phyloP scores from a whole-genome alignment of 1,140 invertebrate species.

The Elysia chlorotica region DNA sequence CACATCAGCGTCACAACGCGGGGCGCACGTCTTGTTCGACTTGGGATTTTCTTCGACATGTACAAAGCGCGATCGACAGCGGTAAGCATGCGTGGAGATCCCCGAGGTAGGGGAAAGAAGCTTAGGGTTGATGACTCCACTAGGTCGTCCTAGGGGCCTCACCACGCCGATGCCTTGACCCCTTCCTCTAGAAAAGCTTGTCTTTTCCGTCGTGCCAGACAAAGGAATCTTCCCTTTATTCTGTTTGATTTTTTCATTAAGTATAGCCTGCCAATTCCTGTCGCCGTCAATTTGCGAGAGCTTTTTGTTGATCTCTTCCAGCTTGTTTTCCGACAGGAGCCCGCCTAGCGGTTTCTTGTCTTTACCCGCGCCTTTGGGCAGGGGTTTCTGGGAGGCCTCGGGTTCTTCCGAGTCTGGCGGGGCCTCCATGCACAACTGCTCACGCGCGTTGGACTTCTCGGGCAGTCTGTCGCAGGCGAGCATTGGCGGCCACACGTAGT shows the following conservation, averaged over 20 bases:
- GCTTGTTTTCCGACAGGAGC: constrained; percentile 15
- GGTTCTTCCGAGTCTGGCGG: constrained; percentile 52
- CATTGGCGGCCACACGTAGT: constrained; percentile 59
- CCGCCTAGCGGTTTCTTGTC: too few species aligned
- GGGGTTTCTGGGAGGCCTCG: too few species aligned
- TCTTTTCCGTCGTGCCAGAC: not conserved
- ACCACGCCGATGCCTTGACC: too few species aligned
- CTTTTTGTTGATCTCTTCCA: not conserved
- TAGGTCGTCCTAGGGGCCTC: too few species aligned
- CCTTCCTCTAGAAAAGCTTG: not conserved
- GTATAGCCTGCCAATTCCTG: constrained; percentile 30
- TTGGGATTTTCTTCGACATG: constrained; percentile 47
- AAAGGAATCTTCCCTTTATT: not conserved
- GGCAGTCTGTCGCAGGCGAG: constrained; percentile 60
- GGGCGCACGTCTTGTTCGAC: constrained; percentile 58
- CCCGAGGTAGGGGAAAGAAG: not conserved
- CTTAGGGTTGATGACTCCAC: too few species aligned
- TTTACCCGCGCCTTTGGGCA: too few species aligned
- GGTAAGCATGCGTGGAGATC: not conserved
- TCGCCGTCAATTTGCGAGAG: constrained; percentile 25
- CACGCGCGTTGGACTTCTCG: constrained; percentile 48
- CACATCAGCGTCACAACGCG: constrained; percentile 55
- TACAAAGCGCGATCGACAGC: constrained; percentile 52
- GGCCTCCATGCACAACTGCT: constrained; percentile 91
- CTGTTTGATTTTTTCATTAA: constrained; percentile 7